A percentile compares a stretch with the other conserved stretches of the same genome.
phyloP scores from a whole-genome alignment of 2,113 vertebrate species.

The Tretioscincus oriximinensis region DNA sequence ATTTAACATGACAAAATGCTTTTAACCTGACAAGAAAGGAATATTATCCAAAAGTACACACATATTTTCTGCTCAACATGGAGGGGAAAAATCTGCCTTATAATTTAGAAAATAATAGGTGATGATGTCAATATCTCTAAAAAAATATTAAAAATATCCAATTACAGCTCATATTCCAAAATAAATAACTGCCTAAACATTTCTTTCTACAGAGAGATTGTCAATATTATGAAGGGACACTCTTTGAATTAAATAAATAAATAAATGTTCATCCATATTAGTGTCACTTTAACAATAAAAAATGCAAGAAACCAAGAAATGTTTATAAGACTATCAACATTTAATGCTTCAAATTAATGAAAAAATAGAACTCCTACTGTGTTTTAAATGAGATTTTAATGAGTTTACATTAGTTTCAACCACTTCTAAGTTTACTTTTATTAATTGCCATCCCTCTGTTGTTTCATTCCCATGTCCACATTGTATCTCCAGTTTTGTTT shows the following conservation, averaged over 20 bases:
- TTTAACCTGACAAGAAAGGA: too few species aligned
- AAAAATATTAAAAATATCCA: neutral
- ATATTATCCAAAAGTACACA: too few species aligned
- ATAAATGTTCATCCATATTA: neutral
- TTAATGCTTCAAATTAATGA: neutral
- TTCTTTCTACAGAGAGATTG: neutral
- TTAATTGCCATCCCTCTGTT: fast-evolving
- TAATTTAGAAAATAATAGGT: too few species aligned
- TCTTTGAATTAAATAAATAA: too few species aligned
- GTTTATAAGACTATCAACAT: neutral
- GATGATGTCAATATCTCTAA: too few species aligned
- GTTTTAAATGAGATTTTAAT: neutral
- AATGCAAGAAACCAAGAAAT: neutral
- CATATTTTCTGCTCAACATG: too few species aligned
- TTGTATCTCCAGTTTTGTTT: conserved; percentile 26
- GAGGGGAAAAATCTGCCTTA: too few species aligned
- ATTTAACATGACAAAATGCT: too few species aligned
- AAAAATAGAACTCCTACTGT: neutral
- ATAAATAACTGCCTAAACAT: neutral
- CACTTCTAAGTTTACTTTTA: neutral
- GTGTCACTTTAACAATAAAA: neutral
- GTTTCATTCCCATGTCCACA: neutral
- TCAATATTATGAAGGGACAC: too few species aligned
- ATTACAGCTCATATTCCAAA: neutral
- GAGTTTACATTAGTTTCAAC: neutral